Evolutionary conservation across 2,797 vertebrate species (phyloP), one percentile per base, ranked within the genome.

Genomic region (Ctenopoma multispine): DNA sequence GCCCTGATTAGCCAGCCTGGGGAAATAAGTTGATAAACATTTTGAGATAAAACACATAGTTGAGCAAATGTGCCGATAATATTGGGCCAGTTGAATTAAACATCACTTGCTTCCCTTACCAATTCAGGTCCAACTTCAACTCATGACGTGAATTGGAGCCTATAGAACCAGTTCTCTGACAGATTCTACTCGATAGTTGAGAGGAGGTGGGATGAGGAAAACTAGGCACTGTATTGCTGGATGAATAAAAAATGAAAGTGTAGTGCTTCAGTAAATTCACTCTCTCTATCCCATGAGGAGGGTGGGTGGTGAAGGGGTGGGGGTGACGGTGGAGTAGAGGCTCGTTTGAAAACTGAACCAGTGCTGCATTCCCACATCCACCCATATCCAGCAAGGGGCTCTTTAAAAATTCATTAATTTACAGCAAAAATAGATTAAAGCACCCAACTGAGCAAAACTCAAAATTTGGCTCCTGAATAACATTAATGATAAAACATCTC

Each of bases 401-500:
- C 90, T 94, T 95, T 94, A 95, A 95, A 95, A 94, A 95, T 95
- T 93, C 91, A 95, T 95, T 94, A 92, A 95, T 95, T 95, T 94
- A 95, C 91, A 93, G 93, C 93, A 93, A 93, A 95, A 95, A 94
- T 94, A 94, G 93, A 95, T 94, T 94, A 93, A 94, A 93, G 92
- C 89, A 89, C 91, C 92, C 92, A 94, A 90, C 93, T 93, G 94
- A 93, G 93, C 92, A 93, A 94, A 94, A 93, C 92, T 89, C 81
- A 91, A 92, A 94, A 91, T 93, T 93, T 94, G 94, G 91, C 93
- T 94, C 82, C 90, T 91, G 93, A 94, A 95, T 93, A 93, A 92
- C 88, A 94, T 95, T 93, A 94, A 93, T 93, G 92, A 93, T 94
- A 94, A 93, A 94, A 91, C 77, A 88, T 90, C 84, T 92, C 77